These are phyloP conservation scores for Drosophila oshimai DNA, from an alignment of 1,140 invertebrate genomes.

Conservation along the genomic window DNA sequence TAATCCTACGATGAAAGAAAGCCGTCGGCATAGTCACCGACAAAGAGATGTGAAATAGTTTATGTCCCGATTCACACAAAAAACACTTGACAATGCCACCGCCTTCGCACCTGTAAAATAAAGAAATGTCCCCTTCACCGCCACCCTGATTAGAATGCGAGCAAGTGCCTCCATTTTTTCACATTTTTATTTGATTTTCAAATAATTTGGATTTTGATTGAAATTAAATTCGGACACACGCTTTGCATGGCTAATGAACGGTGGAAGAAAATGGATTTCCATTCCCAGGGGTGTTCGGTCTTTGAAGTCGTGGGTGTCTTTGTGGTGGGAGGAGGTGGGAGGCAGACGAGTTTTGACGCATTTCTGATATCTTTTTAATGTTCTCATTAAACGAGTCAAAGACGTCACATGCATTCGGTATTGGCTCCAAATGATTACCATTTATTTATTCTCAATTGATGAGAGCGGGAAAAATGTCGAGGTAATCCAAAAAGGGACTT, in stretches of 20 bases:
- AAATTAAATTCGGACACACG: constrained; percentile 67
- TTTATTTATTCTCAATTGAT: neutral
- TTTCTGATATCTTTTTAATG: constrained; percentile 73
- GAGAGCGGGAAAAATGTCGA: neutral
- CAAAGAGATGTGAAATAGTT: constrained; percentile 67
- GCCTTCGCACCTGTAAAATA: neutral
- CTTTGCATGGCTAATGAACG: constrained; percentile 58
- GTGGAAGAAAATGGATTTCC: constrained; percentile 17
- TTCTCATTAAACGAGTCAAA: constrained; percentile 53
- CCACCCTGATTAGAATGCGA: constrained; percentile 16
- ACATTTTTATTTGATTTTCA: constrained; percentile 73
- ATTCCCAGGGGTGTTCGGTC: constrained; percentile 10
- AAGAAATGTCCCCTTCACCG: neutral
- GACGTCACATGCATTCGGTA: constrained; percentile 47
- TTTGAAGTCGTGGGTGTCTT: constrained; percentile 23
- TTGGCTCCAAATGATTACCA: neutral
- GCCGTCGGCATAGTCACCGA: constrained; percentile 13
- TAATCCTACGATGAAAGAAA: constrained; percentile 22
- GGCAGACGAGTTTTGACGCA: constrained; percentile 48
- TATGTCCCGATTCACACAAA: constrained; percentile 50
- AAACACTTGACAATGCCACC: neutral
- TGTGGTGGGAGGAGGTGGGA: neutral
- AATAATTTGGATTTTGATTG: constrained; percentile 78
- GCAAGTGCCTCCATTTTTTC: constrained; percentile 39
- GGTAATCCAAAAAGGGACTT: neutral